Base-by-base conservation (phyloP, 2,797 vertebrate species). In the Australoheros facetus region DNA sequence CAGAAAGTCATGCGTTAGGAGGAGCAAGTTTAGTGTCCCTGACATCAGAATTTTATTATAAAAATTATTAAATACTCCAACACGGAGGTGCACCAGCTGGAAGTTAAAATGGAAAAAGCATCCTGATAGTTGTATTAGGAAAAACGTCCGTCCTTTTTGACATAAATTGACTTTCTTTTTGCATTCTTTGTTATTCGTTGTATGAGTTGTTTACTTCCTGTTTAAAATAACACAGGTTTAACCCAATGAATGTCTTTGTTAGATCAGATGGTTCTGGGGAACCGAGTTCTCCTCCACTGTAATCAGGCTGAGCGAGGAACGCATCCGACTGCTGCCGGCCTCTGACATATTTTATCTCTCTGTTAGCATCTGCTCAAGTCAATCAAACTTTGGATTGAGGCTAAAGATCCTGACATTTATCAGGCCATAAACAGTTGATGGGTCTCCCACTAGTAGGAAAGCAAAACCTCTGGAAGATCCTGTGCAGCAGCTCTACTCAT, bases 361-460 rank as follows among this genome's bases (percentile, higher is more conserved):
- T 26, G 17, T 19, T 19, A 8, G 17, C 39, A 42, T 51, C 6
- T 51, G 39, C 3, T 66, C 60, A 7, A 5, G 62, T 48, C 5
- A 16, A 28, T 48, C 1, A 45, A 28, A 0, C 28, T 4, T 28
- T 28, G 23, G 62, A 66, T 28, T 17, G 39, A 1, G 39, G 39
- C 23, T 66, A 19, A 48, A 48, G 62, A 28, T 19, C 62, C 23
- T 28, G 0, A 28, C 9, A 17, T 0, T 19, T 16, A 64, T 64
- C 2, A 1, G 14, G 60, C 8, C 21, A 45, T 0, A 14, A 64
- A 64, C 8, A 6, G 21, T 8, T 0, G 4, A 62, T 0, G 37
- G 45, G 48, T 51, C 48, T 51, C 17, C 48, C 48, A 51, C 17
- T 51, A 3, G 16, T 8, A 30, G 7, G 14, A 62, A 1, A 39